Conservation (phyloP, 2,797 vertebrate species). For the Anableps anableps region DNA sequence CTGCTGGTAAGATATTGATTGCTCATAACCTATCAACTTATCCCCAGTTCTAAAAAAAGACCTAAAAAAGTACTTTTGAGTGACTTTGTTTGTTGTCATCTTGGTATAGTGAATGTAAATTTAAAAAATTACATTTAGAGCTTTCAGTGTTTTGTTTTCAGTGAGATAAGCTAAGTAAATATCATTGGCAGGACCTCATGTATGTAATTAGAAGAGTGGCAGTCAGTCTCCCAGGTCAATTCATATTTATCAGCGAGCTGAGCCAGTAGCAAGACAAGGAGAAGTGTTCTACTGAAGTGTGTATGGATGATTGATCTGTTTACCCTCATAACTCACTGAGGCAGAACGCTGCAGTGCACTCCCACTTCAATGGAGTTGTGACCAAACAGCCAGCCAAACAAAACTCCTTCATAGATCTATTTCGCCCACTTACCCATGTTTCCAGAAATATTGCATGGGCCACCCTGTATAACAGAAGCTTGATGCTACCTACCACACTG, state of each 20-base stretch:
- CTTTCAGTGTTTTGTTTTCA: conserved; percentile 6
- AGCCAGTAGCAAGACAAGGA: conserved; percentile 43
- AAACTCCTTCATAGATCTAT: conserved; percentile 30
- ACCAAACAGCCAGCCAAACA: conserved; percentile 33
- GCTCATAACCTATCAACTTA: not conserved
- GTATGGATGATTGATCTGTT: conserved; percentile 75
- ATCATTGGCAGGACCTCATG: conserved; percentile 2
- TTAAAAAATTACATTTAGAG: conserved; percentile 1
- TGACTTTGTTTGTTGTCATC: not conserved
- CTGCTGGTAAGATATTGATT: not conserved
- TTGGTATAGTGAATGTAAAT: not conserved
- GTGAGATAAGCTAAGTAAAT: not conserved
- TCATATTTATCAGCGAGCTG: conserved; percentile 49
- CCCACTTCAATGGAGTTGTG: conserved; percentile 47
- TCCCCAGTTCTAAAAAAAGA: not conserved
- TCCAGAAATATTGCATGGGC: conserved; percentile 15
- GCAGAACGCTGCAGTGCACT: conserved; percentile 47
- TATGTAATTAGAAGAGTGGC: conserved; percentile 23
- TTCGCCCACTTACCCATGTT: conserved; percentile 16
- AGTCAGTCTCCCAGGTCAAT: conserved; percentile 35
- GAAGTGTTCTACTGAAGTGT: conserved; percentile 56
- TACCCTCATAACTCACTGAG: conserved; percentile 63
- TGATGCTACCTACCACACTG: conserved; percentile 8
- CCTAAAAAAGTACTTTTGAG: not conserved
- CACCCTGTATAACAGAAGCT: conserved; percentile 14